phyloP scores from a whole-genome alignment of 2,113 vertebrate genomes.

The Rhagologus leucostigma region DNA sequence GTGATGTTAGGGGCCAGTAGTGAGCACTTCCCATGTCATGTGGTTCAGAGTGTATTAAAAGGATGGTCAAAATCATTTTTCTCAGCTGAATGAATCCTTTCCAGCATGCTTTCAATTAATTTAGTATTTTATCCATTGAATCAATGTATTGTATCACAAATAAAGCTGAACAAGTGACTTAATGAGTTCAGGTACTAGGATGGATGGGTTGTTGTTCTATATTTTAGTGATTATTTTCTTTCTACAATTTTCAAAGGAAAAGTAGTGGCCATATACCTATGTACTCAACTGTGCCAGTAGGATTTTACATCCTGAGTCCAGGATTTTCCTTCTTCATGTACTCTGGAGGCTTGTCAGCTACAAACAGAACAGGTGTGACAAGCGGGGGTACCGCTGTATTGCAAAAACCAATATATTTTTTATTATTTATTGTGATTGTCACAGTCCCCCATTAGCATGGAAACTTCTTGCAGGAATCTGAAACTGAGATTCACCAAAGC shows the following conservation, averaged over 20 bases:
- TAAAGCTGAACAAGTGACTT: not conserved
- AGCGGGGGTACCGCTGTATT: not conserved
- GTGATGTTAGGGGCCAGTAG: not conserved
- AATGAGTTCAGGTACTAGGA: not conserved
- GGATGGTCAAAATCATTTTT: not conserved
- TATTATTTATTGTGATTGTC: not conserved
- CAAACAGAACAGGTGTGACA: not conserved
- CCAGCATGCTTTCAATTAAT: not conserved
- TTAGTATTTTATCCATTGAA: not conserved
- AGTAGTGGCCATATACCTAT: not conserved
- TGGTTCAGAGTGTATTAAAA: not conserved
- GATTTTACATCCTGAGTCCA: not conserved
- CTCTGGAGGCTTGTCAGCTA: not conserved
- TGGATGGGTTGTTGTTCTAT: not conserved
- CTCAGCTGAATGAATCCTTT: not conserved
- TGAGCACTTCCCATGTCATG: accelerated
- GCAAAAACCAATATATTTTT: not conserved
- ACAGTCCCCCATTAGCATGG: not conserved
- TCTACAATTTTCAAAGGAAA: not conserved
- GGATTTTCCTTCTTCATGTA: not conserved
- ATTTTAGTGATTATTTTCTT: not conserved
- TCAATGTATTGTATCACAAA: not conserved
- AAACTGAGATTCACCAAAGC: not conserved
- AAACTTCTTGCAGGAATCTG: not conserved
- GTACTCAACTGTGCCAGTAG: not conserved